Evolutionary conservation across 2,113 vertebrate genomes (phyloP), one percentile per base, ranked within the genome.

Genomic region (Anarrhichthys ocellatus): DNA sequence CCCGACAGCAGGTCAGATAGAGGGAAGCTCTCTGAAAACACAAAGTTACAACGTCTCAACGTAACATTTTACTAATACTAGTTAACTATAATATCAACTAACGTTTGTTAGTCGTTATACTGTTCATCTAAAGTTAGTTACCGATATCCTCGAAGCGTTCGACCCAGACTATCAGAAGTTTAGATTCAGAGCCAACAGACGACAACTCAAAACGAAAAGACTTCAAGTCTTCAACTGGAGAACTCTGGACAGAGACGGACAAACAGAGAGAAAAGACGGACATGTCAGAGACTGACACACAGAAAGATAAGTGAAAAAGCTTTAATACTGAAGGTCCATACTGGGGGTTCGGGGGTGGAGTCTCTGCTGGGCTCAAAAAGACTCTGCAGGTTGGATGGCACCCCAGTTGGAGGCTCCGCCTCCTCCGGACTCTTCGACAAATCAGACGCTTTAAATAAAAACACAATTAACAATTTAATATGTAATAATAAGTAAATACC

Each of bases 141-240:
- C 89, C 89, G 1, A 87, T 44, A 11, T 90, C 87, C 36, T 90
- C 84, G 0, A 78, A 76, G 32, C 9, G 36, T 73, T 90, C 87
- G 0, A 87, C 61, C 89, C 89, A 90, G 17, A 88, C 62, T 0
- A 90, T 83, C 50, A 87, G n/a, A 9, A 82, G 32, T 27, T 83
- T 87, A 2, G 68, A 80, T 9, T 82, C 78, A 54, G 71, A 81
- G 38, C 38, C 13, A 32, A 32, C n/a, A 2, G 58, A 59, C 5
- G 58, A 32, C 58, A 17, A 17, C 29, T 32, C 58, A 29, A 34
- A 61, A 36, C 10, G 32, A 17, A 15, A 38, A 48, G 46, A 61
- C 22, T 58, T 74, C 20, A 27, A 22, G 34, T 75, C 70, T 27
- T 76, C 86, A 59, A 2, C 61, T 9, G 66, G 69, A 82, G 42